These are phyloP conservation scores for Coryphaenoides rupestris DNA, from an alignment of 2,113 vertebrate species.

Conservation along the genomic window DNA sequence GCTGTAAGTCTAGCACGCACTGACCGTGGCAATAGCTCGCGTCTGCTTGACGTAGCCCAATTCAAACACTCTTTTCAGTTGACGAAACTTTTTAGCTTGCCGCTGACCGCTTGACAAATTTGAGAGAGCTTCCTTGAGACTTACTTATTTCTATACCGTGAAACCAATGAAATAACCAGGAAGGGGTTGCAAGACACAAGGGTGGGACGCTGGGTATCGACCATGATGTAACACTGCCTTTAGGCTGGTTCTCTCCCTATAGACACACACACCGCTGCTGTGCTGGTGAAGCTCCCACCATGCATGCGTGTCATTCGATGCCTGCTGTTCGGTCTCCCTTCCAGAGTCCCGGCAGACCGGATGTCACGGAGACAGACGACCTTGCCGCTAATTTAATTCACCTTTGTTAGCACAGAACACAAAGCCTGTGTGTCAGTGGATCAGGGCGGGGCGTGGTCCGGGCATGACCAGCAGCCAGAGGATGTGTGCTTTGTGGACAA, in stretches of 20 bases:
- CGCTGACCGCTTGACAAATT: no score
- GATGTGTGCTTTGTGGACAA: conserved; percentile 21
- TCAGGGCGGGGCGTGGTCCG: conserved; percentile 3
- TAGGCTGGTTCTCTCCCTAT: no score
- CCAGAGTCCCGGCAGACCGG: conserved; percentile 24
- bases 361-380: conserved; percentile 38
- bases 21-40: conserved; percentile 29
- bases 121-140: no score
- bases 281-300: no score
- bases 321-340: conserved; percentile 20
- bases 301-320: conserved; percentile 33
- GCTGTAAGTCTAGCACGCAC: conserved; percentile 27
- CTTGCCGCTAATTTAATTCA: conserved; percentile 51
- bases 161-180: no score
- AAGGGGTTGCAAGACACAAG: no score
- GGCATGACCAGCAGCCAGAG: conserved; percentile 21
- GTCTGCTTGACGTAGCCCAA: conserved; percentile 14
- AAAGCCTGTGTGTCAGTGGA: conserved; percentile 21
- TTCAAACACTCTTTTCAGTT: not conserved
- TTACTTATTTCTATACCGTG: no score
- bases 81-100: not conserved
- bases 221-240: no score
- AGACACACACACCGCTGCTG: no score
- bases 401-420: conserved; percentile 40
- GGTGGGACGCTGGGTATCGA: no score